Conservation (phyloP, 2,797 vertebrate genomes). For the Lateolabrax maculatus region DNA sequence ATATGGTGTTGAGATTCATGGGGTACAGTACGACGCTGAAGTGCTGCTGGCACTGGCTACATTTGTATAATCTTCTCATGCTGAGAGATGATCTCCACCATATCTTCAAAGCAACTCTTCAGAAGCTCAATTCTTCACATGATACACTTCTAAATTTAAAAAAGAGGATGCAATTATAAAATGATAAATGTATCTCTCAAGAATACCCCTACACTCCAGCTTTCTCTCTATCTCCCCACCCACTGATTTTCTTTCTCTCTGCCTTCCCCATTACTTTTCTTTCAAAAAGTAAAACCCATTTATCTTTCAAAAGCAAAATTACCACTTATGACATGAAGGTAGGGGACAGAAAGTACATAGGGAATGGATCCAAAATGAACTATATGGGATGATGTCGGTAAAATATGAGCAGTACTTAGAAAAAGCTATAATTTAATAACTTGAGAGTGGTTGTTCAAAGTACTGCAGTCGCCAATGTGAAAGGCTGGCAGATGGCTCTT, state of each 20-base stretch:
- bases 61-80: slow-evolving; percentile 59
- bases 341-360: slow-evolving; percentile 45
- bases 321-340: slow-evolving; percentile 61
- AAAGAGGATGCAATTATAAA: slow-evolving; percentile 49
- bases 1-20: slow-evolving; percentile 31
- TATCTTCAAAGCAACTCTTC: slow-evolving; percentile 57
- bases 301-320: slow-evolving; percentile 59
- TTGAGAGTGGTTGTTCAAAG: slow-evolving; percentile 24
- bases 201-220: slow-evolving; percentile 38
- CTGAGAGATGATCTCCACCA: slow-evolving; percentile 52
- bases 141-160: slow-evolving; percentile 48
- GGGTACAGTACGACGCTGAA: slow-evolving; percentile 24
- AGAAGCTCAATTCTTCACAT: slow-evolving; percentile 35
- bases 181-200: slow-evolving; percentile 55
- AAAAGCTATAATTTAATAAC: slow-evolving; percentile 46
- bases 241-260: slow-evolving; percentile 35
- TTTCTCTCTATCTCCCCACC: slow-evolving; percentile 30
- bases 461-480: neutral
- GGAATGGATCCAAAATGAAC: slow-evolving; percentile 45
- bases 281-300: slow-evolving; percentile 58
- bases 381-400: slow-evolving; percentile 43
- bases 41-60: slow-evolving; percentile 29
- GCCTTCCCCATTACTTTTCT: slow-evolving; percentile 35
- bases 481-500: slow-evolving; percentile 7
- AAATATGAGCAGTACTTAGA: slow-evolving; percentile 46